Conservation (phyloP, 1,140 invertebrate species). For the Ooceraea biroi region DNA sequence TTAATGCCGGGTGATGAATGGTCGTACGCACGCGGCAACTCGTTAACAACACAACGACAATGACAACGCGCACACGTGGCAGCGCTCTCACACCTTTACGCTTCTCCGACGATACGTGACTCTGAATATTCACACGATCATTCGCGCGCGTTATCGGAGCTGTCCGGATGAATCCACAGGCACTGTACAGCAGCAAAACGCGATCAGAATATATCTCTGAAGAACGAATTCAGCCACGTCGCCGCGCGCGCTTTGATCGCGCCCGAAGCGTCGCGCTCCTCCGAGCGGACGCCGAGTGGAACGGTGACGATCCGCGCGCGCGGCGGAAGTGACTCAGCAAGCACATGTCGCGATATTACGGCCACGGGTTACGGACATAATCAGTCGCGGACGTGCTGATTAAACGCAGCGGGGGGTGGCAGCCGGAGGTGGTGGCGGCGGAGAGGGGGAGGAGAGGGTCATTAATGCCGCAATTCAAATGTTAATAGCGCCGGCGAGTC, state of each 20-base stretch:
- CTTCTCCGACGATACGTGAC: slow-evolving; percentile 28
- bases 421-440: no score
- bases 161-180: slow-evolving; percentile 18
- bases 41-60: slow-evolving; percentile 58
- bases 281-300: not conserved
- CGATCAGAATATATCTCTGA: no score
- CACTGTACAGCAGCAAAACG: no score
- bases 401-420: slow-evolving; percentile 1
- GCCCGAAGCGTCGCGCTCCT: no score
- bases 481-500: slow-evolving; percentile 28
- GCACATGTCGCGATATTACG: slow-evolving; percentile 17
- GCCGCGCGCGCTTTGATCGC: no score
- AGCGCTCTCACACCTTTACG: slow-evolving; percentile 39
- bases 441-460: not conserved
- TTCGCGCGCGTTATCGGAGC: slow-evolving; percentile 8
- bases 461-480: slow-evolving; percentile 48
- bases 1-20: slow-evolving; percentile 70
- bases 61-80: slow-evolving; percentile 41
- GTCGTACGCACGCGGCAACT: slow-evolving; percentile 57
- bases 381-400: slow-evolving; percentile 35
- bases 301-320: no score
- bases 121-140: slow-evolving; percentile 50
- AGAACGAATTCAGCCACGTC: no score
- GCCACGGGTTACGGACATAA: not conserved
- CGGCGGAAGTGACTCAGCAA: not conserved